Evolutionary conservation across 2,797 vertebrate genomes (phyloP), one percentile per base, ranked within the genome.

Genomic region (Arnoldichthys spilopterus): DNA sequence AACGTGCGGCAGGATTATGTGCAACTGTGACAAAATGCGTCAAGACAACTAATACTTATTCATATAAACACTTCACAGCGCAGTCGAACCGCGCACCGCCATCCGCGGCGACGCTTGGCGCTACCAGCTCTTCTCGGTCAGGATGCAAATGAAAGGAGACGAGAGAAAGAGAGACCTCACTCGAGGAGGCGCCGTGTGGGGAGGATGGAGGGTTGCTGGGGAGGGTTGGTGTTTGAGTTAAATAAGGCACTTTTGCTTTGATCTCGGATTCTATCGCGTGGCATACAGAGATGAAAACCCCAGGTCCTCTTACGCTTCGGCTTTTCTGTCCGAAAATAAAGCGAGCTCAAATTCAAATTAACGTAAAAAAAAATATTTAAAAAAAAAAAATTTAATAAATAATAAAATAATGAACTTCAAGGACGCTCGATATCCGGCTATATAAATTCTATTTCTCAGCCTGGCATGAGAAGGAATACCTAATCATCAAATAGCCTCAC

Each of bases 321-420:
- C 71, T 84, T 84, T 69, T 40, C 70, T 62, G 22, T 45, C 72
- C 64, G 75, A 85, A 80, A 80, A 78, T 78, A 79, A 78, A 82
- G 79, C 49, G 28, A 45, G 68, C 16, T 4, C 26, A 79, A 69
- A 83, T 76, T 78, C 37, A 80, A 76, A 81, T 82, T 83, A 79
- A 81, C 49, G 67, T 72, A 0, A 67, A 76, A 53, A 73, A 77
- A 67, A 67, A n/a, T n/a, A n/a, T n/a, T n/a, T n/a, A n/a, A n/a
- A n/a, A n/a, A n/a, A n/a, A n/a, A n/a, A n/a, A n/a, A n/a, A n/a
- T n/a, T n/a, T n/a, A n/a, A n/a, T n/a, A n/a, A n/a, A n/a, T n/a
- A n/a, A 64, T 40, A 67, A 71, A 30, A 64, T n/a, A 61, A 80
- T 68, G 74, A 78, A 85, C 78, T 75, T 80, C 80, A 74, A 67